Evolutionary conservation across 2,888 invertebrate species (phyloP), one percentile per base, ranked within the genome.

Genomic region (Diachrysia chrysitis): DNA sequence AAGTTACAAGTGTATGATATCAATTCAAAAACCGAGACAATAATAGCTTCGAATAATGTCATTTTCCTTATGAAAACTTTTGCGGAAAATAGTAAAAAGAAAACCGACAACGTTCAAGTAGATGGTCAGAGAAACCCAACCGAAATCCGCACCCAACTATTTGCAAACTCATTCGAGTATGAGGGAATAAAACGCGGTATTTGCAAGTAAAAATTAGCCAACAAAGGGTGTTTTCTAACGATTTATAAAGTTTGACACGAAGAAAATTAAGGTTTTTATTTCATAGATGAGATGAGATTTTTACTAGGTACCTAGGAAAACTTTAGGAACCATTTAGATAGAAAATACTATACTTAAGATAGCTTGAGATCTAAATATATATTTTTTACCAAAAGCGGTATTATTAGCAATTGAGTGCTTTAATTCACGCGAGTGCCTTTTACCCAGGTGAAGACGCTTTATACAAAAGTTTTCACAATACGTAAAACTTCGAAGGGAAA

Each of bases 211-310:
- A 62, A 51, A 74, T 73, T 63, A 66, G 25, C 59, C 21, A 64
- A 64, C 71, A 69, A 72, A 56, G 77, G 73, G 75, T 73, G 79
- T 73, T 83, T 81, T 63, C 14, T 64, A 46, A 25, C 59, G 25
- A 56, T 25, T 51, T 42, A 9, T 48, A 25, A 54, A n/a, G n/a
- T n/a, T n/a, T n/a, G n/a, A n/a, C n/a, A n/a, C n/a, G n/a, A n/a
- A n/a, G n/a, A 84, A 83, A 83, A 79, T 77, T 78, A 70, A 83
- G 88, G 87, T 79, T 89, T 90, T 77, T 6, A 42, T 42, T 42
- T 42, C 3, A 42, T 4, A 4, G 37, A 37, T 16, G 0, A 16
- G 14, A 14, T 37, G 14, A 37, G 14, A 37, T 37, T 37, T 35
- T 9, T 37, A 16, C 16, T 16, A 3, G n/a, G n/a, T n/a, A n/a